Evolutionary conservation across 2,888 invertebrate species (phyloP).

Genomic region (Amiota communis): DNA sequence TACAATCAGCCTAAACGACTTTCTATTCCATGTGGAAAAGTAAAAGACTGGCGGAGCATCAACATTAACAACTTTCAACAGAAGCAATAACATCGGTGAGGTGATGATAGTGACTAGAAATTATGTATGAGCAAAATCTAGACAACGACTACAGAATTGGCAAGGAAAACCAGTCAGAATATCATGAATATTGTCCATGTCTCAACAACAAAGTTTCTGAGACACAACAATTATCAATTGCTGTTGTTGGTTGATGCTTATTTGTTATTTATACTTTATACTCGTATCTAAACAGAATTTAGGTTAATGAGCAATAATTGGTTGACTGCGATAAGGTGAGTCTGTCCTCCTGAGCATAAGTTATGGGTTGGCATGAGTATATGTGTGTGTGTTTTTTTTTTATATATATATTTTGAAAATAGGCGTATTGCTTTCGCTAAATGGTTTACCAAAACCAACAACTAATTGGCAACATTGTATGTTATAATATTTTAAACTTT

Average conservation of each 20-base stretch:
- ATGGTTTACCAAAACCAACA: too few species aligned
- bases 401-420: too few species aligned
- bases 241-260: not conserved
- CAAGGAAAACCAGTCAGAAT: conserved; percentile 14
- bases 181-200: not conserved
- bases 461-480: too few species aligned
- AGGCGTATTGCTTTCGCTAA: too few species aligned
- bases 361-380: too few species aligned
- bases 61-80: not conserved
- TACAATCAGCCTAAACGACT: conserved; percentile 38
- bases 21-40: conserved; percentile 44
- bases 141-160: not conserved
- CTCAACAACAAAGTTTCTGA: not conserved
- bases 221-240: not conserved
- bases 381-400: too few species aligned
- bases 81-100: not conserved
- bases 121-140: conserved; percentile 9
- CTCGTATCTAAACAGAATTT: conserved; percentile 32
- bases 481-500: too few species aligned
- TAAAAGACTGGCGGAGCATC: conserved; percentile 1
- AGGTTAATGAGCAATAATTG: conserved; percentile 46
- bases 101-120: conserved; percentile 38
- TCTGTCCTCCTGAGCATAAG: too few species aligned
- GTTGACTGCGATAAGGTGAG: conserved; percentile 28
- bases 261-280: not conserved